phyloP scores from a whole-genome alignment of 2,797 vertebrate genomes.

The Luscinia megarhynchos region DNA sequence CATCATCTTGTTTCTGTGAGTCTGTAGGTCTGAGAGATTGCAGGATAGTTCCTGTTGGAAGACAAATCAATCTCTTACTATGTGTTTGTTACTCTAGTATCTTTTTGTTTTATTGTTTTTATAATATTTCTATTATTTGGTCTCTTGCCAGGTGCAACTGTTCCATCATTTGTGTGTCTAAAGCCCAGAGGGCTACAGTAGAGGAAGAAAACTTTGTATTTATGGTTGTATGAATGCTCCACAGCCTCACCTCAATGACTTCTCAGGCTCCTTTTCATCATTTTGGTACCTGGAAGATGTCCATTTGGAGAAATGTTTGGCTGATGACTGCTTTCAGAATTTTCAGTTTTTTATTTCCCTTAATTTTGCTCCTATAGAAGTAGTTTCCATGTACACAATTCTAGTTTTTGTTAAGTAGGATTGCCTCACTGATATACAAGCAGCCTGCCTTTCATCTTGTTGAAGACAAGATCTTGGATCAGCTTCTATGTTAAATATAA shows the following conservation, averaged over 20 bases:
- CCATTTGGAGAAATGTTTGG: background rate
- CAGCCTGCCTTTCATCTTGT: constrained; percentile 4
- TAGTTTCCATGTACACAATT: background rate
- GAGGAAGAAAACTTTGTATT: background rate
- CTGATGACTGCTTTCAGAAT: constrained; percentile 5
- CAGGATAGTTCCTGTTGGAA: background rate
- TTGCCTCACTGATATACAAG: background rate
- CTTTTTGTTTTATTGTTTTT: background rate
- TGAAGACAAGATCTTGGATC: constrained; percentile 23
- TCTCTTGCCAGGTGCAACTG: background rate
- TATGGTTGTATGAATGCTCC: background rate
- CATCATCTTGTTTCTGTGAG: background rate
- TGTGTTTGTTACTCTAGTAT: background rate
- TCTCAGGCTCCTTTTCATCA: background rate
- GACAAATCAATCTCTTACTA: background rate
- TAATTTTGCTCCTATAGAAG: constrained; percentile 29
- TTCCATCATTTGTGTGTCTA: background rate
- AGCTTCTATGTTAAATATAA: constrained; percentile 19
- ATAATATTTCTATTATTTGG: background rate
- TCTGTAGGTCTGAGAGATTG: background rate
- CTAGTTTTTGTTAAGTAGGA: background rate
- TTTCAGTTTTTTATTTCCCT: background rate
- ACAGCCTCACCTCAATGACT: background rate
- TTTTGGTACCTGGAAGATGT: background rate
- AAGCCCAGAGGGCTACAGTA: background rate